A percentile compares a stretch with the other conserved stretches of the same genome.
Evolutionary conservation across 2,113 vertebrate genomes (phyloP).

Genomic region (Poecile atricapillus): DNA sequence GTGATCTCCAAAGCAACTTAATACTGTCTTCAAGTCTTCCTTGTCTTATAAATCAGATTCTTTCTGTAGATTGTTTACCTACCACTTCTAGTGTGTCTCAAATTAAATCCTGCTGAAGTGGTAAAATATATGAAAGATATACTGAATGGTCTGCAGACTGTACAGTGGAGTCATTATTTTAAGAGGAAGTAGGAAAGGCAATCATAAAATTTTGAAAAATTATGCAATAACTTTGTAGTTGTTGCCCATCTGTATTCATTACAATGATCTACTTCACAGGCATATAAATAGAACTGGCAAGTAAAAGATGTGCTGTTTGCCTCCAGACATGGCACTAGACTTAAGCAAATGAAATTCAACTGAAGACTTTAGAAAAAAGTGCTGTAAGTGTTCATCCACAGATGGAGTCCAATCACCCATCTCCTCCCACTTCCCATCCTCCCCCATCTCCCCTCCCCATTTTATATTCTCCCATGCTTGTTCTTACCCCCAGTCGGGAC

Average conservation of each 20-base stretch:
- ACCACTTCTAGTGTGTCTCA: slow-evolving; percentile 72
- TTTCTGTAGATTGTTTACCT: slow-evolving; percentile 71
- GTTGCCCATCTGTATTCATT: slow-evolving; percentile 77
- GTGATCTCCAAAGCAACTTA: slow-evolving; percentile 61
- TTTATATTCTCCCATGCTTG: neutral
- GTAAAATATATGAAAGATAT: slow-evolving; percentile 67
- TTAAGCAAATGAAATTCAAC: slow-evolving; percentile 58
- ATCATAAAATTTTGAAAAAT: slow-evolving; percentile 83
- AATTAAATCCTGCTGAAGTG: slow-evolving; percentile 75
- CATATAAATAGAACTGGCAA: slow-evolving; percentile 72
- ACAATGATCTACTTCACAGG: slow-evolving; percentile 76
- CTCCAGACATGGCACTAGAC: neutral
- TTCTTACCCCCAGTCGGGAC: neutral
- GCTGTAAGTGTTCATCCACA: neutral
- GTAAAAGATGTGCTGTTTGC: slow-evolving; percentile 53
- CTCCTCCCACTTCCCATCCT: neutral
- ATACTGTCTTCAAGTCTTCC: slow-evolving; percentile 38
- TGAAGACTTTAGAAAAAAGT: neutral
- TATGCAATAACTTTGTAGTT: slow-evolving; percentile 78
- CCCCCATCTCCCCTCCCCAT: neutral
- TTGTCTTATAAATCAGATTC: slow-evolving; percentile 69
- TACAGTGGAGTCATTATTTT: slow-evolving; percentile 75
- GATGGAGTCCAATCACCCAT: neutral
- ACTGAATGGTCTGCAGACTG: slow-evolving; percentile 57
- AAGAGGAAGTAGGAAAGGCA: slow-evolving; percentile 76